Base-by-base conservation (phyloP, 2,888 invertebrate species). In the Nasonia oneida region DNA sequence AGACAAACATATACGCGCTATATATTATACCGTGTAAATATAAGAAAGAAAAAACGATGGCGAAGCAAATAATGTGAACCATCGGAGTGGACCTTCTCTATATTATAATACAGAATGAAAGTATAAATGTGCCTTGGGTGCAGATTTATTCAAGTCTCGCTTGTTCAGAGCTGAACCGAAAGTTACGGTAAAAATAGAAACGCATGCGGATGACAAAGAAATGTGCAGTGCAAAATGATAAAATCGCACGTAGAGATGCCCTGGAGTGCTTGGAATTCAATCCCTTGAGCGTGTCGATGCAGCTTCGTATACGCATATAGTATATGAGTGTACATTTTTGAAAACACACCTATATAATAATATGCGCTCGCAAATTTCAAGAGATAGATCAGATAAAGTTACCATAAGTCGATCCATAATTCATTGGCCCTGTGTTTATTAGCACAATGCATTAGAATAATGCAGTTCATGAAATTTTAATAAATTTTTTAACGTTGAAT, bases 101-200 rank as follows among this genome's bases (percentile, higher is more conserved):
- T 61, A 61, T 61, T 90, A 89, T 89, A 90, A 81, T 87, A 92
- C 90, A 90, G 90, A 91, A 90, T 92, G 93, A 93, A 92, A 93
- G 93, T 93, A 91, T 92, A 91, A 91, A 92, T 91, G 93, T 93
- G 93, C 93, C 93, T 93, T 93, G 91, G 91, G 92, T 93, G 90
- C 93, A 92, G 89, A 91, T 91, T 85, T 79, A 81, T 87, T 83
- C 47, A 33, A 71, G 79, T 75, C 67, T 83, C 39, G 57, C 50
- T 71, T 74, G 42, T 73, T 81, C 33, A 10, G 37, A 78, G 64
- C 18, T 64, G 47, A 74, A 67, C 15, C 42, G 90, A 90, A 89
- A 88, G 86, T 90, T 89, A 88, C 88, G 89, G 88, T 88, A 86
- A 87, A 79, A n/a, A 12, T 29, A 61, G 50, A 88, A 78, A 89